Evolutionary conservation across 2,797 vertebrate species (phyloP).

Genomic region (Enteromius viviparus): DNA sequence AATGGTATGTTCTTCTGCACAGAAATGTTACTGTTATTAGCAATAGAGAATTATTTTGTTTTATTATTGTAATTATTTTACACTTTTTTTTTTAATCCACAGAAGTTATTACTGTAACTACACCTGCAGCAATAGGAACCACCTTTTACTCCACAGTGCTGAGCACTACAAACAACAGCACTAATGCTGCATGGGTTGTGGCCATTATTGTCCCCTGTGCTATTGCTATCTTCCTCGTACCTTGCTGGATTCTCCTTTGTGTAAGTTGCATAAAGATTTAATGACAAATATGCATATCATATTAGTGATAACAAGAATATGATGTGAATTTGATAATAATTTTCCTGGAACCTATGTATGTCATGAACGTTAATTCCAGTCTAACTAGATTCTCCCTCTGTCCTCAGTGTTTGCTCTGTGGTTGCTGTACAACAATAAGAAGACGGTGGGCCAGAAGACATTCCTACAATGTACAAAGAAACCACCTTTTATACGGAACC

Average conservation of each 20-base stretch:
- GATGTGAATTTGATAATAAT: background rate
- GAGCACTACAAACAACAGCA: conserved; percentile 29
- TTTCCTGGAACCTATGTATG: background rate
- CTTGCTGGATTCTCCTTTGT: conserved; percentile 57
- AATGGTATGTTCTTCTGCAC: conserved; percentile 1
- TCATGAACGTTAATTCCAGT: background rate
- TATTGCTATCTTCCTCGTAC: conserved; percentile 52
- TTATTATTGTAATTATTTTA: background rate
- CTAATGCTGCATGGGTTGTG: conserved; percentile 49
- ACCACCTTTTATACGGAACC: conserved; percentile 30
- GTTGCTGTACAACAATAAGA: conserved; percentile 46
- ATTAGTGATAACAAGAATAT: background rate
- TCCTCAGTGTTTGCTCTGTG: conserved; percentile 52
- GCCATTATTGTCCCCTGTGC: conserved; percentile 59
- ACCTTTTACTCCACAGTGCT: background rate
- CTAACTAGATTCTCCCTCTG: background rate
- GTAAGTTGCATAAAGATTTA: conserved; percentile 46
- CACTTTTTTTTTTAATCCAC: background rate
- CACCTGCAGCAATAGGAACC: background rate
- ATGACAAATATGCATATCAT: background rate
- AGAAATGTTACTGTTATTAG: background rate
- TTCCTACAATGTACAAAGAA: conserved; percentile 34
- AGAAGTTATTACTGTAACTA: background rate
- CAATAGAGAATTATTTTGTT: too few species aligned
- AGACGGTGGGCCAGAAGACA: conserved; percentile 43